Base-by-base conservation (phyloP, 2,797 vertebrate genomes). In the Synaphobranchus kaupii region DNA sequence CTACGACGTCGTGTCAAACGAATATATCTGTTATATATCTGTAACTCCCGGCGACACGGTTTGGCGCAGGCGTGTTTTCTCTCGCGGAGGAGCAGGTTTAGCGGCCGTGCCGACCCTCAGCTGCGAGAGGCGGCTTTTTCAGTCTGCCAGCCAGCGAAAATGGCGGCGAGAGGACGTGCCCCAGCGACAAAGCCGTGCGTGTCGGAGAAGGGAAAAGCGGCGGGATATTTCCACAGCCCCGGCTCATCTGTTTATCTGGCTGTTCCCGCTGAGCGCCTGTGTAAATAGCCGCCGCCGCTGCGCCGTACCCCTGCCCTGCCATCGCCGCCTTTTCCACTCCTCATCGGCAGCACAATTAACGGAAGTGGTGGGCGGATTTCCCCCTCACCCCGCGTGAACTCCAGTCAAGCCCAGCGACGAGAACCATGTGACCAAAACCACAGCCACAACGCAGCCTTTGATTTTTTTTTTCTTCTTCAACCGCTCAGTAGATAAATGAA, bases 331-430 rank as follows among this genome's bases (percentile, higher is more conserved):
- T 88, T 87, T 87, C 89, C 80, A 83, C 86, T 88, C 91, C 90
- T 90, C 91, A 90, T 85, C 76, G 5, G 39, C 88, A 90, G 86
- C 87, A 93, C 93, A 93, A 93, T 93, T 91, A 92, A 91, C 91
- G 92, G 92, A 93, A 93, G 91, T 91, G 90, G 87, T 90, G 87
- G 89, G 90, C 86, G 91, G 93, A 93, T 91, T 89, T 93, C 91
- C 91, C 28, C 89, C 89, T 91, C 88, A 90, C 91, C 89, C 89
- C 54, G 58, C 80, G 73, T 91, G 88, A 91, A 91, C 91, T 86
- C 83, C 81, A 83, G 66, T 52, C 52, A 12, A 89, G 58, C 73
- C 34, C 58, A 20, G 84, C 56, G 20, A 17, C 20, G 28, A n/a
- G 58, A 63, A 50, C 80, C 17, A 63, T 39, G 50, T 25, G 13